Conservation (phyloP, 2,888 invertebrate species). For the Agriopis aurantiaria region DNA sequence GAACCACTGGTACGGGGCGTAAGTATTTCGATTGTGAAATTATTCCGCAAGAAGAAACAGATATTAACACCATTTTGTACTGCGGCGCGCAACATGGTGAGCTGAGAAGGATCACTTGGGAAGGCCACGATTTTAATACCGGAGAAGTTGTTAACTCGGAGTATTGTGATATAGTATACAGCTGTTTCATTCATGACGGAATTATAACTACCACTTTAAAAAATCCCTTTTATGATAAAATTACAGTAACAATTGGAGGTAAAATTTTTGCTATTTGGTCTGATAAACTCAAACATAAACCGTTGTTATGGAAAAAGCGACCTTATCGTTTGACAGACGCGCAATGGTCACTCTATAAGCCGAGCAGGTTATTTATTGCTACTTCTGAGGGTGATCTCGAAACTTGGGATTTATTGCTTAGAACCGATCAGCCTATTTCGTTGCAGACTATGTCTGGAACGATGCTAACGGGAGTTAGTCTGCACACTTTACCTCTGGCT, state of each 20-base stretch:
- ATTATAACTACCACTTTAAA: constrained; percentile 87
- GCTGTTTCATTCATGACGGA: constrained; percentile 89
- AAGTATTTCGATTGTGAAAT: constrained; percentile 75
- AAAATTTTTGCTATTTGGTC: constrained; percentile 92
- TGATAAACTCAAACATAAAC: constrained; percentile 87
- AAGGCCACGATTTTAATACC: constrained; percentile 89
- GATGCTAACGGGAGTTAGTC: constrained; percentile 88
- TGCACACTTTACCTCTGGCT: constrained; percentile 85
- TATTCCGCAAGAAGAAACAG: constrained; percentile 61
- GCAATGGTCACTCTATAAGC: constrained; percentile 91
- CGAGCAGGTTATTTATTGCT: constrained; percentile 90
- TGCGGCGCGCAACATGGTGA: constrained; percentile 79
- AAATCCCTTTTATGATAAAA: constrained; percentile 87
- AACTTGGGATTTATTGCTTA: constrained; percentile 92
- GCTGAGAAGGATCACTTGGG: constrained; percentile 85
- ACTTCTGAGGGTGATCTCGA: constrained; percentile 92
- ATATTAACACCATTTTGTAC: constrained; percentile 67
- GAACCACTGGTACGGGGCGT: constrained; percentile 66
- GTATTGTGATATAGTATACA: constrained; percentile 74
- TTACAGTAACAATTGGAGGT: constrained; percentile 91
- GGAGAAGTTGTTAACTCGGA: constrained; percentile 88
- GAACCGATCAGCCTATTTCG: constrained; percentile 89
- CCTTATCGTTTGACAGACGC: constrained; percentile 87
- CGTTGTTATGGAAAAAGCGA: constrained; percentile 89
- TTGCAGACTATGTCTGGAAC: constrained; percentile 89